Evolutionary conservation across 1,140 invertebrate genomes (phyloP).

Genomic region (Calephelis virginiensis): DNA sequence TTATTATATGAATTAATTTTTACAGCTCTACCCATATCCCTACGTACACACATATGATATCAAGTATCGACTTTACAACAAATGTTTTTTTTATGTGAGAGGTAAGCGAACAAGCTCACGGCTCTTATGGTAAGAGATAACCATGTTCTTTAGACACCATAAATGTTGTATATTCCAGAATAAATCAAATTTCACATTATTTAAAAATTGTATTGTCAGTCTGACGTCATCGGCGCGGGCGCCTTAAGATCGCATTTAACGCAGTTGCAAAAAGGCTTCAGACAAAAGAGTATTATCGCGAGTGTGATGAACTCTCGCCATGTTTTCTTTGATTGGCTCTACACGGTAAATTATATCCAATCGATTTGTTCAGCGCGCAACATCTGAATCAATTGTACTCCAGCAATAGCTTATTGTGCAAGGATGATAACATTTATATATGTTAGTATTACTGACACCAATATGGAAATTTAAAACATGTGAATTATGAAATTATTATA

Average conservation of each 20-base stretch:
- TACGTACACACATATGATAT: no score
- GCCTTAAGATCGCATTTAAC: neutral
- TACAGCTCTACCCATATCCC: no score
- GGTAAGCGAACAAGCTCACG: no score
- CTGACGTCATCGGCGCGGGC: neutral
- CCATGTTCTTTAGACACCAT: no score
- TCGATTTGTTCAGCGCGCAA: conserved; percentile 54
- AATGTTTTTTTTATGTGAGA: no score
- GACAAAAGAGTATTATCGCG: conserved; percentile 11
- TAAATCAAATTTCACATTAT: no score
- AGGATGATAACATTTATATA: conserved; percentile 30
- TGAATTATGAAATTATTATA: neutral
- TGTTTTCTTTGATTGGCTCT: conserved; percentile 35
- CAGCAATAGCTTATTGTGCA: conserved; percentile 46
- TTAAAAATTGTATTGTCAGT: no score
- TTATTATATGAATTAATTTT: no score
- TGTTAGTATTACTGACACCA: conserved; percentile 10
- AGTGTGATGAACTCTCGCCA: conserved; percentile 16
- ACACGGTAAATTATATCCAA: conserved; percentile 48
- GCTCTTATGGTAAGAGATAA: no score
- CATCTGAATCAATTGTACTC: conserved; percentile 54
- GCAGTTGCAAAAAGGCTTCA: neutral
- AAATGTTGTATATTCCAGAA: no score
- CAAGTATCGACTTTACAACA: no score
- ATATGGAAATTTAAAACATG: neutral